Conservation (phyloP, 2,797 vertebrate species). For the Acropternis orthonyx region DNA sequence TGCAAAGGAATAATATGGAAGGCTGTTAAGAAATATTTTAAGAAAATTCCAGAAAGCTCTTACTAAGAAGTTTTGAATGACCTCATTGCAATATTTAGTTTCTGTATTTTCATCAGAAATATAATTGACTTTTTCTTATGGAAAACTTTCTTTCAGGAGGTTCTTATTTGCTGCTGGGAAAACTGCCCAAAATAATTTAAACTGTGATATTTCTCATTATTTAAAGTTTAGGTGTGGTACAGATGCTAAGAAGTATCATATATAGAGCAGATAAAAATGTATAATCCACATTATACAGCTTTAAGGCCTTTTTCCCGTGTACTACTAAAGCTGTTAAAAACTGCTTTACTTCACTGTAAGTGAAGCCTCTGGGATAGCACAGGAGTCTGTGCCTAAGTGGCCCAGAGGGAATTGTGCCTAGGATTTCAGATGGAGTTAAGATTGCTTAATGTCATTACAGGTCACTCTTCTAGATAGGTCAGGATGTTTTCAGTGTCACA, state of each 20-base stretch:
- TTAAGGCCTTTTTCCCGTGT: background rate
- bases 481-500: background rate
- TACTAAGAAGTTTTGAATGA: background rate
- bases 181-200: background rate
- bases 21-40: background rate
- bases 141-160: background rate
- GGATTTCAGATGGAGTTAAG: conserved; percentile 9
- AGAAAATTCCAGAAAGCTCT: background rate
- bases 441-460: background rate
- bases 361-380: background rate
- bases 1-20: background rate
- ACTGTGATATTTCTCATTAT: background rate
- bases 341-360: background rate
- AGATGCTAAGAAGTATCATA: background rate
- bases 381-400: background rate
- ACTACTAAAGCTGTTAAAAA: background rate
- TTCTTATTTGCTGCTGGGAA: background rate
- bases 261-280: background rate
- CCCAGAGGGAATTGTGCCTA: background rate
- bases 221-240: background rate
- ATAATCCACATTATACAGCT: background rate
- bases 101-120: background rate
- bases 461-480: background rate
- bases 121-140: background rate
- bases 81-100: background rate